Evolutionary conservation across 2,888 invertebrate species (phyloP).

Genomic region (Catocala sponsa): DNA sequence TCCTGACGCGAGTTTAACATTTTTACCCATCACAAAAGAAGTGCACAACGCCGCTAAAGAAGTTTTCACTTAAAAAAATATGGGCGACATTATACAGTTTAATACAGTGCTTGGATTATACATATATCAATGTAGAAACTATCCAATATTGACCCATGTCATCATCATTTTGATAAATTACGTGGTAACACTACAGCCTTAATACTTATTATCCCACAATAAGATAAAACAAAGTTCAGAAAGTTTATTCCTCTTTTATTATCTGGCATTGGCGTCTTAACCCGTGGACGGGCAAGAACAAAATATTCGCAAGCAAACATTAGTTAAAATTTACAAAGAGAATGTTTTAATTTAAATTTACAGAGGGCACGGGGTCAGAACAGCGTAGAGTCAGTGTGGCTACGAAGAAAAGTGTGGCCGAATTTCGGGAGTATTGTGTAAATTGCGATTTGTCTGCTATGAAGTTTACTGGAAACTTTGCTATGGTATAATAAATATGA

Average conservation of each 20-base stretch:
- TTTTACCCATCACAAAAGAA: no score
- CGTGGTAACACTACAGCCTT: no score
- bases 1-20: no score
- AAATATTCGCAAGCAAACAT: constrained; percentile 42
- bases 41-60: no score
- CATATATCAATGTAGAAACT: no score
- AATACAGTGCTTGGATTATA: no score
- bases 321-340: constrained; percentile 46
- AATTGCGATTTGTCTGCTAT: background rate
- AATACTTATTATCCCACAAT: background rate
- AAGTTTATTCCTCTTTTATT: background rate
- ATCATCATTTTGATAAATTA: no score
- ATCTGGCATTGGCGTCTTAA: background rate
- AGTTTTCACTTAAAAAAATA: no score
- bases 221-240: background rate
- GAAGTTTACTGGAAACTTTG: background rate
- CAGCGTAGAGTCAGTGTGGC: background rate
- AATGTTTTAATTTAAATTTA: constrained; percentile 52
- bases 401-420: background rate
- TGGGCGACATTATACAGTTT: no score
- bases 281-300: constrained; percentile 31
- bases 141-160: no score
- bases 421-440: background rate
- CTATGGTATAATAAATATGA: no score
- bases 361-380: constrained; percentile 26